Evolutionary conservation across 23 tunicate genomes (phyloP).

Genomic region (Styela plicata): DNA sequence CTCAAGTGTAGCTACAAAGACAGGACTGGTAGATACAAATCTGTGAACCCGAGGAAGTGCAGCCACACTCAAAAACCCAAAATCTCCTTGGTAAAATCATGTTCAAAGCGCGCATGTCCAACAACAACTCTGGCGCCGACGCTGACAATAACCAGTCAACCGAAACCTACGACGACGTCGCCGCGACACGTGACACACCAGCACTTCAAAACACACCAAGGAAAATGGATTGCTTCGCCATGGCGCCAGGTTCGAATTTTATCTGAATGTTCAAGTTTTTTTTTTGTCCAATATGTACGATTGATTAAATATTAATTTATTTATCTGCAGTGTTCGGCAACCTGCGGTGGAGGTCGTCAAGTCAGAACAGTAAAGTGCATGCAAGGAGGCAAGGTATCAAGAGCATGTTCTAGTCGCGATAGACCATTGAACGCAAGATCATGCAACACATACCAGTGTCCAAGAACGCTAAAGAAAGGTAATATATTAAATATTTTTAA

Average conservation of each 20-base stretch:
- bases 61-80: slow-evolving; percentile 48
- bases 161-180: neutral
- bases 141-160: slow-evolving; percentile 10
- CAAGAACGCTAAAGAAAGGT: neutral
- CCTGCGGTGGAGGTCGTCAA: slow-evolving; percentile 86
- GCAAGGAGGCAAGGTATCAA: slow-evolving; percentile 38
- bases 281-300: neutral
- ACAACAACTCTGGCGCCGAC: neutral
- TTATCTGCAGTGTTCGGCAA: slow-evolving; percentile 15
- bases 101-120: slow-evolving; percentile 35
- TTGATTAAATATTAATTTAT: neutral
- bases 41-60: slow-evolving; percentile 56
- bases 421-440: slow-evolving; percentile 44
- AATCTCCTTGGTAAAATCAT: slow-evolving; percentile 38
- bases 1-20: slow-evolving; percentile 66
- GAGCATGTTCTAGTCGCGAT: slow-evolving; percentile 23
- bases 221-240: neutral
- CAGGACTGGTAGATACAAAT: slow-evolving; percentile 49
- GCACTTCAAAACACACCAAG: neutral
- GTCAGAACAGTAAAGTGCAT: slow-evolving; percentile 60
- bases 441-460: slow-evolving; percentile 80
- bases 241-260: slow-evolving; percentile 4
- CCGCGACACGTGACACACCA: neutral
- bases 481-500: too few relatives aligned
- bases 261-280: neutral